Conservation (phyloP, 2,888 invertebrate genomes). For the Orthosia gracilis region DNA sequence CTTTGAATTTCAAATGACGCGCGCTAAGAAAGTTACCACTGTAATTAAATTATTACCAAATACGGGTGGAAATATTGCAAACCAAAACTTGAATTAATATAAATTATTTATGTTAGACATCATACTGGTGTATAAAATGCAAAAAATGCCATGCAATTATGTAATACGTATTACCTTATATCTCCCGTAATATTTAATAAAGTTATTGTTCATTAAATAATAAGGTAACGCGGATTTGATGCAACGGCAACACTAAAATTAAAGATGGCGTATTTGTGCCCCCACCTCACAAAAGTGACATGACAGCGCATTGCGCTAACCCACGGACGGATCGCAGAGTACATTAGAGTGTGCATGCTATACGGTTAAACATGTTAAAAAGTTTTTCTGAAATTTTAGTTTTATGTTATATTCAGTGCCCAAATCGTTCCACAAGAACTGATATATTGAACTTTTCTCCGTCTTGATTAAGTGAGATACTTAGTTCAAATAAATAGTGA, state of each 20-base stretch:
- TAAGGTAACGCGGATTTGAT: conserved; percentile 8
- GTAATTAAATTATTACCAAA: background rate
- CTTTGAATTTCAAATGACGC: conserved; percentile 32
- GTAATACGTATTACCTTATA: background rate
- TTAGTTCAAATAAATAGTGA: conserved; percentile 88
- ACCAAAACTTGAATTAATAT: background rate
- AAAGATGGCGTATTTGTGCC: conserved; percentile 80
- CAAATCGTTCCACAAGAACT: conserved; percentile 93
- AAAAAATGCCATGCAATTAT: background rate
- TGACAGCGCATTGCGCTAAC: conserved; percentile 87
- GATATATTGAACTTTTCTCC: conserved; percentile 94
- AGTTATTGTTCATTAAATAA: background rate
- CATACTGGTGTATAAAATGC: accelerated
- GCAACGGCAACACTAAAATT: conserved; percentile 71
- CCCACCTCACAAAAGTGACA: conserved; percentile 72
- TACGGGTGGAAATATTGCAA: background rate
- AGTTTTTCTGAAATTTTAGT: conserved; percentile 93
- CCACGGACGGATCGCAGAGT: conserved; percentile 68
- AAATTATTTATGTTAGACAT: background rate
- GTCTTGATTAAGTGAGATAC: conserved; percentile 93
- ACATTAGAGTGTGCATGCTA: conserved; percentile 87
- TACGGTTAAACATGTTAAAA: conserved; percentile 93
- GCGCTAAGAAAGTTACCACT: conserved; percentile 32
- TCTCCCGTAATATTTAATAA: no score
- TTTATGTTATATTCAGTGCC: conserved; percentile 94